phyloP scores from a whole-genome alignment of 2,797 vertebrate species.

The Melanotaenia nigrans region DNA sequence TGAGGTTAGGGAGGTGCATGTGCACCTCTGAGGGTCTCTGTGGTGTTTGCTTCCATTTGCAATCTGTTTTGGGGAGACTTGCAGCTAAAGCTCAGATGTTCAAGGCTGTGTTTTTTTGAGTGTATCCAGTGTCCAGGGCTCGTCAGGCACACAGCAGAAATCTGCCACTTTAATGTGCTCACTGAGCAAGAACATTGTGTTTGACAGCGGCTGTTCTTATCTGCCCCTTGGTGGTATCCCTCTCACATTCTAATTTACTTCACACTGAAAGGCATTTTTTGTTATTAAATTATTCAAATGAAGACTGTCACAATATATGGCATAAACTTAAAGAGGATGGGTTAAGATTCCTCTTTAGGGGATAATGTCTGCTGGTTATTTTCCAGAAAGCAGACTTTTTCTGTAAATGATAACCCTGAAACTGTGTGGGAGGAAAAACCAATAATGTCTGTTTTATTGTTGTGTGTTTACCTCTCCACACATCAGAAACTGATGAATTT shows the following conservation, averaged over 20 bases:
- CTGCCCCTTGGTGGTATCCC: conserved; percentile 74
- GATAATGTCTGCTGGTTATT: conserved; percentile 29
- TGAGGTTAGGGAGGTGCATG: conserved; percentile 57
- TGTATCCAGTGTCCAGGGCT: conserved; percentile 70
- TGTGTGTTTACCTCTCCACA: conserved; percentile 6
- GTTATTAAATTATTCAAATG: conserved; percentile 79
- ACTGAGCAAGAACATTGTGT: conserved; percentile 83
- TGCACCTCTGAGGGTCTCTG: conserved; percentile 46
- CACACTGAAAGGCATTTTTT: conserved; percentile 67
- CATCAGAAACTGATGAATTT: conserved; percentile 16
- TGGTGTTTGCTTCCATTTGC: conserved; percentile 71
- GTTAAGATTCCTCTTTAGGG: conserved; percentile 54
- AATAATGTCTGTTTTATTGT: conserved; percentile 6
- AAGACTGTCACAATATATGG: conserved; percentile 57
- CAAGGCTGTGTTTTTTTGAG: conserved; percentile 60
- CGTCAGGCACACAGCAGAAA: conserved; percentile 68
- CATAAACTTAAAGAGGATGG: conserved; percentile 57
- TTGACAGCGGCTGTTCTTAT: conserved; percentile 82
- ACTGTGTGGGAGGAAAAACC: conserved; percentile 2
- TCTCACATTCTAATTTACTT: conserved; percentile 75
- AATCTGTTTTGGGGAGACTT: conserved; percentile 71
- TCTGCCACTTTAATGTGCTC: conserved; percentile 80
- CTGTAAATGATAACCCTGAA: conserved; percentile 45
- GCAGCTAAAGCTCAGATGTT: conserved; percentile 60
- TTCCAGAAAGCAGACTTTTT: conserved; percentile 43